These are phyloP conservation scores for Albula goreensis DNA, from an alignment of 2,113 vertebrate genomes.

Conservation along the genomic window DNA sequence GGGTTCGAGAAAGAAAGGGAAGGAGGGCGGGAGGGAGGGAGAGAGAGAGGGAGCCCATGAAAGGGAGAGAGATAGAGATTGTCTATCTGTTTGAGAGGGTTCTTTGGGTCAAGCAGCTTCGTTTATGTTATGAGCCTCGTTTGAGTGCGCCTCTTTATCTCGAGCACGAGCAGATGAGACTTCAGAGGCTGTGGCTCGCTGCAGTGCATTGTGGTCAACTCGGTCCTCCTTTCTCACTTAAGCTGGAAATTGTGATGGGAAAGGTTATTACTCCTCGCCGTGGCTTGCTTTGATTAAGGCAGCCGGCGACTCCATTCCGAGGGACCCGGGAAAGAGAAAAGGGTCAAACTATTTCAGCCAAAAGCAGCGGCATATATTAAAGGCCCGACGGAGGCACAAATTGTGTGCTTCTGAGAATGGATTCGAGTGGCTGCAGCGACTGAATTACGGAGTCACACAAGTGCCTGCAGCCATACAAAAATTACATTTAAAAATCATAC, in stretches of 20 bases:
- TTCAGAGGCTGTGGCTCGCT: not conserved
- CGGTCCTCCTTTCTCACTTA: not conserved
- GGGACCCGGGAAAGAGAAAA: not conserved
- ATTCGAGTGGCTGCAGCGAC: not conserved
- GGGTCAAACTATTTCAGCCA: not conserved
- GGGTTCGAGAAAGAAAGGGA: not conserved
- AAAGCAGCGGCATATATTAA: not conserved
- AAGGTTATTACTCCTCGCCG: not conserved
- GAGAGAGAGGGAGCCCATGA: not conserved
- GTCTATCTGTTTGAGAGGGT: constrained; percentile 9
- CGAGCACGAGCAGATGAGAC: not conserved
- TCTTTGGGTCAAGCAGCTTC: not conserved
- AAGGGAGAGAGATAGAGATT: not conserved
- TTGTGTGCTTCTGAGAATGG: not conserved
- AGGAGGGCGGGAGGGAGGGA: not conserved
- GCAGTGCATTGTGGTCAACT: not conserved
- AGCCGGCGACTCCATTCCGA: not conserved
- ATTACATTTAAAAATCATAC: too few relatives aligned
- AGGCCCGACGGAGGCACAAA: not conserved
- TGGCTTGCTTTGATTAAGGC: not conserved
- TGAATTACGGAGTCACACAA: not conserved
- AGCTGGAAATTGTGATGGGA: not conserved
- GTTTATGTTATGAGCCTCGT: not conserved
- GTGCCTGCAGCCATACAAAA: not conserved
- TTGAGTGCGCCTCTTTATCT: constrained; percentile 1